phyloP scores from a whole-genome alignment of 2,797 vertebrate genomes.

The Megalops cyprinoides region DNA sequence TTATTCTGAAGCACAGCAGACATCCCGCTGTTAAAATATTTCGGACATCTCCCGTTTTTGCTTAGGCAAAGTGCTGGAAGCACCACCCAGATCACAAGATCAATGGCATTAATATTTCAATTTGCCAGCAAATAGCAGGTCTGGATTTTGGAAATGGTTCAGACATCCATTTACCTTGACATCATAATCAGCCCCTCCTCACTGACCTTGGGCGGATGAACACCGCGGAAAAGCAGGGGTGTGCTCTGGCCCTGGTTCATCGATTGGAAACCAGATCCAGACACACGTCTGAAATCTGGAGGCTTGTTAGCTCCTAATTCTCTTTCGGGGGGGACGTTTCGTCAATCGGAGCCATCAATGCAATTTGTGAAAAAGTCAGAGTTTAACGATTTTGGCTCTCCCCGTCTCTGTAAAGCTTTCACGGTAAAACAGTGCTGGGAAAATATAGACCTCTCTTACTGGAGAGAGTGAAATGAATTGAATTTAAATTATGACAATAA shows the following conservation, averaged over 20 bases:
- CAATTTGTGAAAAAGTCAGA: slow-evolving; percentile 18
- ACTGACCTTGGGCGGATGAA: slow-evolving; percentile 42
- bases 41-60: background rate
- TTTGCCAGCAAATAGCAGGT: slow-evolving; percentile 20
- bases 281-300: background rate
- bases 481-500: background rate
- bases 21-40: no score
- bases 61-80: background rate
- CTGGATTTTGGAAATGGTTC: slow-evolving; percentile 35
- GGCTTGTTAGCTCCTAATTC: slow-evolving; percentile 18
- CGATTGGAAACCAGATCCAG: background rate
- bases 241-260: background rate
- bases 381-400: slow-evolving; percentile 22
- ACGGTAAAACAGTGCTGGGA: background rate
- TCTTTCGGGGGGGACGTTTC: slow-evolving; percentile 13
- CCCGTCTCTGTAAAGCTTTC: background rate
- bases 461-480: background rate
- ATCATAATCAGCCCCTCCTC: slow-evolving; percentile 29
- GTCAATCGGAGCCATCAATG: slow-evolving; percentile 25
- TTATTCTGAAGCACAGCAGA: no score
- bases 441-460: background rate
- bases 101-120: slow-evolving; percentile 16
- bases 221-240: background rate
- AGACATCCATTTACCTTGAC: slow-evolving; percentile 43
- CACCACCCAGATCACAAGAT: background rate